Base-by-base conservation (phyloP, 2,113 vertebrate genomes). In the Albula glossodonta region DNA sequence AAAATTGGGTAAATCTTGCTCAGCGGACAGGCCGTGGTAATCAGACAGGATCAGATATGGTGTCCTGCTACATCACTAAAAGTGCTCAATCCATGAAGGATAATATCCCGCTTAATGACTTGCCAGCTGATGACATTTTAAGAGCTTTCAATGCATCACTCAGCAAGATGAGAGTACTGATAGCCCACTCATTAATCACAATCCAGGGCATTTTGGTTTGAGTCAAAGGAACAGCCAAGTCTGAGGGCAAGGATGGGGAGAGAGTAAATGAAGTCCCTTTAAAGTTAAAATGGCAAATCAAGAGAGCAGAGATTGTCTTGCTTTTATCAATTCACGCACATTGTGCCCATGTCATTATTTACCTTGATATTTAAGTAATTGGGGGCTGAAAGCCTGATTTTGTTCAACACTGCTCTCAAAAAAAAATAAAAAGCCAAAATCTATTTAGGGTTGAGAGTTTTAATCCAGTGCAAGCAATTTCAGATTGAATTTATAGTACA, bases 141-240 rank as follows among this genome's bases (percentile, higher is more conserved):
- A 83, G 82, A 83, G 82, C 80, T 81, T 81, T 81, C 51, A 81
- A 81, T 81, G 51, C 81, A 83, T 57, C 81, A 83, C 81, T 83
- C 9, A 48, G 53, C 22, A 63, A 19, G 41, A 83, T 60, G 57
- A 83, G 41, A 83, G 53, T 41, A 48, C 57, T 41, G 56, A 83
- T 63, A 41, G 82, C 53, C 22, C 49, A 57, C 57, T 51, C 78
- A 81, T 85, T 85, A 53, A 85, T 85, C 83, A 84, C 50, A 78
- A 74, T 77, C 22, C 70, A 31, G 19, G 25, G 8, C 22, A 51
- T 51, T 52, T 84, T 19, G 83, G 70, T 50, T 70, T 25, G 41
- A 85, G 78, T 85, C 56, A 81, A 85, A 85, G n/a, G 9, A 19
- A 60, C 5, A 8, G 41, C 60, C 56, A 57, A 70, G 56, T 50